Percentiles rank a stretch among this genome's conserved stretches.
Conservation (phyloP, 2,888 invertebrate genomes). For the Tiliacea aurago region DNA sequence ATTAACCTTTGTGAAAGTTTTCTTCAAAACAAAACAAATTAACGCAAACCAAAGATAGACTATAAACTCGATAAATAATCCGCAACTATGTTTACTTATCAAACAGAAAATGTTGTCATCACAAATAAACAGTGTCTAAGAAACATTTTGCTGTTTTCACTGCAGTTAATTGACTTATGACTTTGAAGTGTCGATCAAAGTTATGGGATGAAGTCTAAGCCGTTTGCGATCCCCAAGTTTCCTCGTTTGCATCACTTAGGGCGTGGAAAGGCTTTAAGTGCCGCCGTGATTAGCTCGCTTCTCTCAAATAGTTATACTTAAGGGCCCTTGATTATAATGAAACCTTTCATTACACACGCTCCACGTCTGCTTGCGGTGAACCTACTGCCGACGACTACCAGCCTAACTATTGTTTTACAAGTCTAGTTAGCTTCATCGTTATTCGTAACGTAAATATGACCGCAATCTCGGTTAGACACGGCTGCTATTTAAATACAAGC, state of each 20-base stretch:
- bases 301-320: slow-evolving; percentile 73
- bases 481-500: slow-evolving; percentile 31
- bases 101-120: slow-evolving; percentile 29
- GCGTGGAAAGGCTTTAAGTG: slow-evolving; percentile 82
- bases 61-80: slow-evolving; percentile 35
- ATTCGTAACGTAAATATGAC: slow-evolving; percentile 51
- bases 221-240: slow-evolving; percentile 85
- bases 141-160: slow-evolving; percentile 67
- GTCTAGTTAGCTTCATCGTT: slow-evolving; percentile 52
- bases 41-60: slow-evolving; percentile 20
- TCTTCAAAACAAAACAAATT: slow-evolving; percentile 36
- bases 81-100: slow-evolving; percentile 20
- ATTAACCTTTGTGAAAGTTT: slow-evolving; percentile 34
- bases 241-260: slow-evolving; percentile 87
- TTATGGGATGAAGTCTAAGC: slow-evolving; percentile 82
- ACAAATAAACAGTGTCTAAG: slow-evolving; percentile 47
- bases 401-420: slow-evolving; percentile 54
- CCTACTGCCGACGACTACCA: slow-evolving; percentile 29
- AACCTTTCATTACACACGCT: slow-evolving; percentile 70
- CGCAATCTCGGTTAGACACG: slow-evolving; percentile 32
- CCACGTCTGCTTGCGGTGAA: slow-evolving; percentile 48
- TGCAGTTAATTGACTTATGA: slow-evolving; percentile 77
- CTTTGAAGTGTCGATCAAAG: slow-evolving; percentile 87
- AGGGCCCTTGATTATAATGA: slow-evolving; percentile 76
- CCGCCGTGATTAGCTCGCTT: slow-evolving; percentile 80